Percentiles rank a stretch among this genome's conserved stretches.
phyloP scores from a whole-genome alignment of 2,797 vertebrate species.

The Eulemur coronatus region DNA sequence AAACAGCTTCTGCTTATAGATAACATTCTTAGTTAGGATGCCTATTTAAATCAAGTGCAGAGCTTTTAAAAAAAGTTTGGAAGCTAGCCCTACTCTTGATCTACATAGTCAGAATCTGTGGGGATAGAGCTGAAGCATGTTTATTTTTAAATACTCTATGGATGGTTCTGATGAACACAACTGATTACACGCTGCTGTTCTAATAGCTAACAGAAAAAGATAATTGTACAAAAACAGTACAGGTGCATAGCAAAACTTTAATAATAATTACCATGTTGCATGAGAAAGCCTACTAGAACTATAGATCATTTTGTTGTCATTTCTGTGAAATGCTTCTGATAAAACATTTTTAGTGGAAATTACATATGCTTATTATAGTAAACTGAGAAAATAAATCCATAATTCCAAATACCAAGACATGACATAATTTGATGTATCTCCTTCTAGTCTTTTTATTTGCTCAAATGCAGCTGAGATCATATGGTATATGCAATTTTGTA shows the following conservation, averaged over 20 bases:
- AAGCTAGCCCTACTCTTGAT: not conserved
- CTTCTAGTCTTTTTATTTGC: constrained; percentile 1
- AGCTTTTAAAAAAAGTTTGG: not conserved
- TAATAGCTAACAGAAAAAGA: not conserved
- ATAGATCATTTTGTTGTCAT: not conserved
- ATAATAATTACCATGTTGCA: not conserved
- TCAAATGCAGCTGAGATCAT: not conserved
- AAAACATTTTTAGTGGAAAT: not conserved
- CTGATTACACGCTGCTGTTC: not conserved
- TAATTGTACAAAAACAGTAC: not conserved
- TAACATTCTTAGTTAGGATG: not conserved
- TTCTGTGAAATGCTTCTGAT: not conserved
- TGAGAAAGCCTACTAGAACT: not conserved
- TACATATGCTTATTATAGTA: not conserved
- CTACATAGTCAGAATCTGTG: not conserved
- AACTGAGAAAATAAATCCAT: not conserved
- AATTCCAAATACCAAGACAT: not conserved
- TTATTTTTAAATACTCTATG: not conserved
- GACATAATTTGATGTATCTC: not conserved
- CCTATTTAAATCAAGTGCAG: not conserved
- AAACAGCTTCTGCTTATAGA: not conserved
- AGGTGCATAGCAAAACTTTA: not conserved
- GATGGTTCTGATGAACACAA: not conserved
- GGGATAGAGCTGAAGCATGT: not conserved
- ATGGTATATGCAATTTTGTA: not conserved